phyloP scores from a whole-genome alignment of 2,888 invertebrate species.

The Prenolepis imparis region DNA sequence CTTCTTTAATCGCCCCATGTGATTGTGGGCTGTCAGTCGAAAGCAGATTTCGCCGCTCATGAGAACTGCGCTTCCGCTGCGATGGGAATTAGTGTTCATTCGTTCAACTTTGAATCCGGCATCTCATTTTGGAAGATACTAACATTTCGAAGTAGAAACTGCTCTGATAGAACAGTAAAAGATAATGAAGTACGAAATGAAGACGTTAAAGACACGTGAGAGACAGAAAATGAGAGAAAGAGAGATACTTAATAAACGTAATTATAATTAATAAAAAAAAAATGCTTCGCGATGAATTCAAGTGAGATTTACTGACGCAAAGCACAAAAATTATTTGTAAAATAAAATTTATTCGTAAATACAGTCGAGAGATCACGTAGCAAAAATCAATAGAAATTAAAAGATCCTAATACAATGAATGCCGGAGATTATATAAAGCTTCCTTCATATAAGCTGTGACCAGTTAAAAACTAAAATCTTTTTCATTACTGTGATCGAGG shows the following conservation, averaged over 20 bases:
- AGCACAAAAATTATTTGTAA: neutral
- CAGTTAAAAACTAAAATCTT: constrained; percentile 8
- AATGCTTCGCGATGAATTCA: neutral
- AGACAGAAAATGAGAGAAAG: neutral
- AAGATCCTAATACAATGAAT: constrained; percentile 15
- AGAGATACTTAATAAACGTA: neutral
- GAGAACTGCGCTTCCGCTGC: constrained; percentile 48
- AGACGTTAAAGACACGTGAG: neutral
- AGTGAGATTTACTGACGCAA: neutral
- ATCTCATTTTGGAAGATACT: constrained; percentile 51
- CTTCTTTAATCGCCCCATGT: constrained; percentile 68
- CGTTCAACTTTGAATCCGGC: constrained; percentile 51
- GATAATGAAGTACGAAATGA: constrained; percentile 47
- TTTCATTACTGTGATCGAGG: constrained; percentile 5
- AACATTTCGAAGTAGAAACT: constrained; percentile 39
- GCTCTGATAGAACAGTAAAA: constrained; percentile 30
- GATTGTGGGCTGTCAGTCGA: constrained; percentile 56
- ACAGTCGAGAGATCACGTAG: neutral
- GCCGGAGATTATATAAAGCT: neutral
- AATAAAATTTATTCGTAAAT: neutral
- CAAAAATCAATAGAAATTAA: neutral
- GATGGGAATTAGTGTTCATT: constrained; percentile 49
- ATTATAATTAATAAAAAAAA: constrained; percentile 17
- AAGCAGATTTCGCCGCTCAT: constrained; percentile 53
- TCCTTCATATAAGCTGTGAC: neutral